These are phyloP conservation scores for Nymphalis polychloros DNA, from an alignment of 2,888 invertebrate genomes.

Conservation along the genomic window DNA sequence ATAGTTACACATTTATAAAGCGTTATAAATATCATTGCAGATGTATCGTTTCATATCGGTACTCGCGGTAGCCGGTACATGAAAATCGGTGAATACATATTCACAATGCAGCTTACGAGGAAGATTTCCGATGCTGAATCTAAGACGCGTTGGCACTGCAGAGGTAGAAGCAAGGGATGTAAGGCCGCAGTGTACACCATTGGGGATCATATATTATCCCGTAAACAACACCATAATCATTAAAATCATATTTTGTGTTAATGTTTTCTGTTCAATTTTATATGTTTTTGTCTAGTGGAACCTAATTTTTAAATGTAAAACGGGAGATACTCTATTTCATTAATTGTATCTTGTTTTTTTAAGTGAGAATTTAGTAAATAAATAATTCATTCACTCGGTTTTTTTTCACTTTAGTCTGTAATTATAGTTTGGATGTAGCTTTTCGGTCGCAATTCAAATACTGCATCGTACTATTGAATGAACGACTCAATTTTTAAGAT, in stretches of 20 bases:
- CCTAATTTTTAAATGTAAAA: too few relatives aligned
- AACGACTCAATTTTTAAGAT: too few relatives aligned
- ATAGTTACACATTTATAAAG: neutral
- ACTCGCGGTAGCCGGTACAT: neutral
- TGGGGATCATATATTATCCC: slow-evolving; percentile 32
- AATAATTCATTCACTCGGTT: neutral
- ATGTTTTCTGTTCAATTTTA: too few relatives aligned
- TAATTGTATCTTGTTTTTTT: too few relatives aligned
- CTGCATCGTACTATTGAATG: too few relatives aligned
- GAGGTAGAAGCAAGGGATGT: slow-evolving; percentile 48
- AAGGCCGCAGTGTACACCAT: slow-evolving; percentile 47
- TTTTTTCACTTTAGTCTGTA: neutral
- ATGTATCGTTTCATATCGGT: neutral
- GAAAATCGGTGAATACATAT: slow-evolving; percentile 16
- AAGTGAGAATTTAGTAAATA: too few relatives aligned
- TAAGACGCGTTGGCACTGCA: slow-evolving; percentile 52
- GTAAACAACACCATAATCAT: slow-evolving; percentile 21
- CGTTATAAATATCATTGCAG: neutral
- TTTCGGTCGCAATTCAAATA: too few relatives aligned
- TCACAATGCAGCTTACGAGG: slow-evolving; percentile 30
- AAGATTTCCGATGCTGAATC: neutral
- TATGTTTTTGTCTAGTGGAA: too few relatives aligned
- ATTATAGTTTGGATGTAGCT: too few relatives aligned
- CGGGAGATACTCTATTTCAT: too few relatives aligned
- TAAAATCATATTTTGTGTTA: neutral